Evolutionary conservation across 1,140 invertebrate genomes (phyloP), one percentile per base, ranked within the genome.

Genomic region (Cotesia chilonis): DNA sequence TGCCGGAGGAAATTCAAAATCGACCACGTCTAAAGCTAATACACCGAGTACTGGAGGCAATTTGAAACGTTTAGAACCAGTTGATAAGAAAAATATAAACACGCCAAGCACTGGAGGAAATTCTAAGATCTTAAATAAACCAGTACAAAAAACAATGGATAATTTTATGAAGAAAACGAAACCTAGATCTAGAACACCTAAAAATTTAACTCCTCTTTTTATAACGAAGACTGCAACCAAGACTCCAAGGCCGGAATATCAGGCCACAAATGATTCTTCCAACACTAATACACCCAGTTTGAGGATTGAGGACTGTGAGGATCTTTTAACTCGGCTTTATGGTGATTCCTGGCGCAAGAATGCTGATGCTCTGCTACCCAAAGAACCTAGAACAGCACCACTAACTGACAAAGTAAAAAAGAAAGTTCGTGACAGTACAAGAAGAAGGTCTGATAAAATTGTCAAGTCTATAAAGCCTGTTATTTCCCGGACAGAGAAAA

Each of bases 261-360:
- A 28, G 28, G 28, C 28, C 28, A 28, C 28, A 47, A 52, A 59
- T 70, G 17, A 72, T 36, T 57, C 5, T 14, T 59, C 37, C 9
- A 28, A 28, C 3, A 28, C 52, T 14, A 38, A 3, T 10, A 41
- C 10, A 41, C 72, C n/a, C 41, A 28, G 5, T 28, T 59, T 2
- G 37, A 73, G 41, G 14, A 70, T 85, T 69, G 74, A 76, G 3
- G 78, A 87, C 10, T 89, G 85, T 41, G 83, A 83, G 28, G 81
- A 87, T 75, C 83, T 89, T 47, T 79, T 89, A 12, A 88, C 88
- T 61, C 82, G 88, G 75, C 75, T 89, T 4, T 90, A 90, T 77
- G 89, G 89, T 0, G 80, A 77, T 69, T 64, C 80, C 1, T 90
- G 89, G 89, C 83, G 88, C 72, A 71, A 78, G 37, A 84, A 85